These are phyloP conservation scores for Caenorhabditis sinica DNA, from an alignment of 2,888 invertebrate species.

Conservation along the genomic window DNA sequence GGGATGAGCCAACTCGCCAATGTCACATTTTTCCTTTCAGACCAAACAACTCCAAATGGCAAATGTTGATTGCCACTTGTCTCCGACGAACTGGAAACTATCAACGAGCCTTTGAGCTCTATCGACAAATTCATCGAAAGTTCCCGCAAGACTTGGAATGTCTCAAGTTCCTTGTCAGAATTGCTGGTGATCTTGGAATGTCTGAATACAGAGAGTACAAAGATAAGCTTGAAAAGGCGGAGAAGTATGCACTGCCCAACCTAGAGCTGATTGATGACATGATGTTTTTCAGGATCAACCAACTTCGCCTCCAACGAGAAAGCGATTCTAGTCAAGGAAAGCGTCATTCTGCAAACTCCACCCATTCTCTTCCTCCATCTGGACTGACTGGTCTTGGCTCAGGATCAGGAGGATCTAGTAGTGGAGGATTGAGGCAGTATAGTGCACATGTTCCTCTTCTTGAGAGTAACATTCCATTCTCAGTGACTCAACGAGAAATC, in stretches of 20 bases:
- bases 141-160: conserved; percentile 98
- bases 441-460: conserved; percentile 63
- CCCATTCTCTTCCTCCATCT: conserved; percentile 67
- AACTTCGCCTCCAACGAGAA: conserved; percentile 71
- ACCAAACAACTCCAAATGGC: conserved; percentile 91
- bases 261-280: background rate
- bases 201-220: conserved; percentile 89
- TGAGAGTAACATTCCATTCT: conserved; percentile 67
- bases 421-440: conserved; percentile 39
- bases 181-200: conserved; percentile 93
- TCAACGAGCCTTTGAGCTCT: conserved; percentile 90
- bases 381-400: conserved; percentile 48
- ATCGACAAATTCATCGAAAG: conserved; percentile 91
- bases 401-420: conserved; percentile 45
- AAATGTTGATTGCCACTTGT: conserved; percentile 89
- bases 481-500: conserved; percentile 73
- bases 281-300: conserved; percentile 62
- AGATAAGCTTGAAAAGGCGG: conserved; percentile 72
- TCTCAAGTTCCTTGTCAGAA: conserved; percentile 91
- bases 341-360: conserved; percentile 78
- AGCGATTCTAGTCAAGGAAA: conserved; percentile 80
- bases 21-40: conserved; percentile 83
- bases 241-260: conserved; percentile 39
- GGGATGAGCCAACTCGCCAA: too few species aligned
- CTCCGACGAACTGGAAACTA: conserved; percentile 91